Evolutionary conservation across 2,888 invertebrate genomes (phyloP), one percentile per base, ranked within the genome.

Genomic region (Biston stratarius): DNA sequence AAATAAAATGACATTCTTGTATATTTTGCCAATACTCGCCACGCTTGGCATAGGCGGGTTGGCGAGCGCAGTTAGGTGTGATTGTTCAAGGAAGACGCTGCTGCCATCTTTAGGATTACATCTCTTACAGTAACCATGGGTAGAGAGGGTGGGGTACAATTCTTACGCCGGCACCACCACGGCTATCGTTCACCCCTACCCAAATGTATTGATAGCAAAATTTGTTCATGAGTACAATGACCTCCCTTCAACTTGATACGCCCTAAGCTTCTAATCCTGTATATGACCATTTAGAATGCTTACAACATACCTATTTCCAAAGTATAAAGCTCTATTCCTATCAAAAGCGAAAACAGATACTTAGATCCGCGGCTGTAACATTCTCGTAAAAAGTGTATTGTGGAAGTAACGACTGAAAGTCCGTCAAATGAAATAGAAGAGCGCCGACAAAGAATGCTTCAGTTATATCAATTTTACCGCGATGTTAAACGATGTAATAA

Each of bases 401-500:
- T 75, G 63, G 65, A 78, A 69, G 72, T 75, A 76, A 74, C 70
- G 71, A 70, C 69, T 64, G 57, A 76, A 80, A 78, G 74, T 78
- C 73, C 71, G 74, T 80, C 77, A 80, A 83, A 83, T 79, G 74
- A 81, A 79, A 82, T 77, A 75, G 74, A 80, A 79, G 79, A 83
- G 79, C 76, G 76, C 75, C 79, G 79, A 83, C 83, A 83, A 83
- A 81, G 82, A 83, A 82, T 80, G 77, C 81, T 78, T 72, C 66
- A 84, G 82, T 83, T 83, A 81, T 84, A 85, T 84, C 79, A 86
- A 83, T 84, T 86, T 84, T 81, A 83, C 83, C 82, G 79, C 83
- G 77, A 83, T 82, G 80, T 82, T 85, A 82, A 83, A 84, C 80
- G 82, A 74, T 86, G 84, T 84, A 83, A 84, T 88, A 86, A 85